Conservation (phyloP, 1,140 invertebrate species). For the Atta texana region DNA sequence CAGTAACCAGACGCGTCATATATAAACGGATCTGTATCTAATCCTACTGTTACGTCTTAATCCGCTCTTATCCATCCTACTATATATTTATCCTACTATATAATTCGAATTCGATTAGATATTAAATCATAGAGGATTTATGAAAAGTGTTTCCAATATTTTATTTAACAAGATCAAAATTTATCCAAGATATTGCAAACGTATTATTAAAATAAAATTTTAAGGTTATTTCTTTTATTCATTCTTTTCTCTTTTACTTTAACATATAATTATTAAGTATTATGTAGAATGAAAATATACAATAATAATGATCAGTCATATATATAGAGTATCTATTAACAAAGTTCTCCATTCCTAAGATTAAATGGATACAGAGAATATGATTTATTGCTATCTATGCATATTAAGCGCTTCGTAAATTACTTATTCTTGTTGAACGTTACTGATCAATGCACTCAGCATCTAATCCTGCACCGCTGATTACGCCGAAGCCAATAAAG, state of each 20-base stretch:
- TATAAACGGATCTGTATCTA: constrained; percentile 30
- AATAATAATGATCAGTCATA: background rate
- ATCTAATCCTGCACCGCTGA: constrained; percentile 51
- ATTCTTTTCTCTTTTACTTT: background rate
- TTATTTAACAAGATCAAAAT: background rate
- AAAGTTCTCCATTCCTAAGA: background rate
- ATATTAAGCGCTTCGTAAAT: constrained; percentile 31
- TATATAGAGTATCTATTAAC: background rate
- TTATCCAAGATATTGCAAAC: background rate
- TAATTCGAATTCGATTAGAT: background rate
- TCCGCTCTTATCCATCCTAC: background rate
- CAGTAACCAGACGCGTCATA: constrained; percentile 39
- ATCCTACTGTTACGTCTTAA: background rate
- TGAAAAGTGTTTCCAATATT: background rate
- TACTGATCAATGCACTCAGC: constrained; percentile 27
- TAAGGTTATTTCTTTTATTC: background rate
- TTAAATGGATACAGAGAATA: background rate
- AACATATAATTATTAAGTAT: background rate
- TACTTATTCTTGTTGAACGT: constrained; percentile 15
- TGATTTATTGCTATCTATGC: constrained; percentile 21
- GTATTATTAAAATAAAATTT: background rate
- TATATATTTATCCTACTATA: background rate
- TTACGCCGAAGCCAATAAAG: constrained; percentile 70
- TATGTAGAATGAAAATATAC: background rate
- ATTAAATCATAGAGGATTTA: background rate